Conservation (phyloP, 2,113 vertebrate species). For the Megalops atlanticus region DNA sequence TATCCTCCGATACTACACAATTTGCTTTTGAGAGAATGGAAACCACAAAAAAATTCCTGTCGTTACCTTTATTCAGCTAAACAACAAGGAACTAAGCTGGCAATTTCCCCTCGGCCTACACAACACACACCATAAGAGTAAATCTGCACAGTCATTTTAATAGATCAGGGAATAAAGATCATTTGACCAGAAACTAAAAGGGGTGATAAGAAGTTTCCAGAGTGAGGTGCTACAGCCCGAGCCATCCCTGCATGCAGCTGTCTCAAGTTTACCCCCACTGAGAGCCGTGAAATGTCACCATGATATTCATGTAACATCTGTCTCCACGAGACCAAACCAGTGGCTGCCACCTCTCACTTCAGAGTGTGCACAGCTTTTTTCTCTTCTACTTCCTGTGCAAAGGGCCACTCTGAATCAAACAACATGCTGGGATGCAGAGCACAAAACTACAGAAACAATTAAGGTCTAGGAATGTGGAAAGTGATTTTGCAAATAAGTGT, state of each 20-base stretch:
- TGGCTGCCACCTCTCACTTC: neutral
- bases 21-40: neutral
- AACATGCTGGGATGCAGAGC: neutral
- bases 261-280: no score
- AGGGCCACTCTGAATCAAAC: neutral
- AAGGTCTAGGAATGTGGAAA: neutral
- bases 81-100: no score
- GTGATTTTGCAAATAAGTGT: neutral
- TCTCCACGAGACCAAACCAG: neutral
- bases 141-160: neutral
- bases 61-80: no score
- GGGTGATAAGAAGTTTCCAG: no score
- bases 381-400: neutral
- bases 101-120: no score
- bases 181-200: no score
- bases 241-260: no score
- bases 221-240: no score
- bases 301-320: neutral
- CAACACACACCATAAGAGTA: no score
- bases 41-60: neutral
- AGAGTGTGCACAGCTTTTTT: neutral
- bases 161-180: neutral
- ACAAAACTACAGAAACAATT: neutral
- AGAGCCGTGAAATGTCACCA: neutral
- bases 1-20: no score